Evolutionary conservation across 2,888 invertebrate species (phyloP).

Genomic region (Heteromyza rotundicornis): DNA sequence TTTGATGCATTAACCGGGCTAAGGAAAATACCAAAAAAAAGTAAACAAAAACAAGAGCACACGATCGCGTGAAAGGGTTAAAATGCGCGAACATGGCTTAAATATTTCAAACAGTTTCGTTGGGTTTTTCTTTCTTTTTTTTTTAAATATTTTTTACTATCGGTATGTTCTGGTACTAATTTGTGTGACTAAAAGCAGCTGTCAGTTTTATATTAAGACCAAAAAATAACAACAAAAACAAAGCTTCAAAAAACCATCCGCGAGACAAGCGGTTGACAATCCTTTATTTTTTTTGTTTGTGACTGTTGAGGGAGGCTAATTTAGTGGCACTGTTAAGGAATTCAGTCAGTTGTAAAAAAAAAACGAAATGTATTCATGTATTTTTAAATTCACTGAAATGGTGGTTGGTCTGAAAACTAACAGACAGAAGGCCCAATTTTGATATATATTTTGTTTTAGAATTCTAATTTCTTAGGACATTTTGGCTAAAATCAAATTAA

Average conservation of each 20-base stretch:
- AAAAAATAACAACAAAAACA: too few relatives aligned
- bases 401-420: not conserved
- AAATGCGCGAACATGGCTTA: conserved; percentile 4
- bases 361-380: not conserved
- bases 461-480: too few relatives aligned
- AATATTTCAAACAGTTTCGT: not conserved
- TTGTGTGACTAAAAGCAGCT: conserved; percentile 1
- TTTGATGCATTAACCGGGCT: not conserved
- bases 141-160: too few relatives aligned
- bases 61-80: not conserved
- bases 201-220: not conserved
- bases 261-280: not conserved
- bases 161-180: not conserved
- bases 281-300: not conserved
- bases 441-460: too few relatives aligned
- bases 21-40: too few relatives aligned
- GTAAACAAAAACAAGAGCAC: not conserved
- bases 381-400: not conserved
- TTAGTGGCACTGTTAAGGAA: not conserved
- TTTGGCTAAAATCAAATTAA: too few relatives aligned
- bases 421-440: too few relatives aligned
- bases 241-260: not conserved
- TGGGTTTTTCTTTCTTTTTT: not conserved
- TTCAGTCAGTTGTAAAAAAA: not conserved
- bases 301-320: not conserved